Base-by-base conservation (phyloP, 2,113 vertebrate genomes). In the Struthio camelus region DNA sequence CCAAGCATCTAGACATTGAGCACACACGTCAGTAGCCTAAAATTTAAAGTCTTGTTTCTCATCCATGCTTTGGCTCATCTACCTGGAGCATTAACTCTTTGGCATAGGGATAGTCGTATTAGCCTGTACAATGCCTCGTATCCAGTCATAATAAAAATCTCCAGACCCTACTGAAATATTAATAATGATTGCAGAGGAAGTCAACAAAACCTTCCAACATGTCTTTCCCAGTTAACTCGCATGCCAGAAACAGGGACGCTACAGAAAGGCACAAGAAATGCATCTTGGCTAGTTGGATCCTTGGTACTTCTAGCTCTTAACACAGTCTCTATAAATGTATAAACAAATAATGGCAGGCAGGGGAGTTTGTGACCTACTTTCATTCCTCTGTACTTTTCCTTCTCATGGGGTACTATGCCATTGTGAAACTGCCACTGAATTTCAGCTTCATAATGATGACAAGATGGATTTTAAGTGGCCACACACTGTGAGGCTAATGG, bases 381-480 rank as follows among this genome's bases (percentile, higher is more conserved):
- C 48, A 92, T 77, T n/a, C n/a, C 15, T 30, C 40, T n/a, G 38
- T 23, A 77, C 78, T 56, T 62, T 40, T 85, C 40, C 80, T 50
- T 89, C 2, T 0, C 48, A 42, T 1, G 0, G 61, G 50, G 78
- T 90, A 73, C 54, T 13, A 46, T 73, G 87, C 76, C 85, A 94
- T 81, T 96, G 87, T 96, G 66, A 82, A 95, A 81, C 87, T 88
- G 92, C 93, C 94, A 87, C 50, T 65, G 93, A 87, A 94, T 89
- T 94, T 95, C 94, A 92, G 93, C 84, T 81, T 75, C 61, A 48
- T 50, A 85, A 62, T 0, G 1, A 67, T 64, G 75, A 89, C 1
- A 10, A 70, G 77, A 90, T 59, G 64, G 73, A 93, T 70, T 94
- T 70, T 27, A 58, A 87, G 73, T 0, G 1, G 66, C 58, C 66